Evolutionary conservation across 2,888 invertebrate species (phyloP).

Genomic region (Caenorhabditis becei): DNA sequence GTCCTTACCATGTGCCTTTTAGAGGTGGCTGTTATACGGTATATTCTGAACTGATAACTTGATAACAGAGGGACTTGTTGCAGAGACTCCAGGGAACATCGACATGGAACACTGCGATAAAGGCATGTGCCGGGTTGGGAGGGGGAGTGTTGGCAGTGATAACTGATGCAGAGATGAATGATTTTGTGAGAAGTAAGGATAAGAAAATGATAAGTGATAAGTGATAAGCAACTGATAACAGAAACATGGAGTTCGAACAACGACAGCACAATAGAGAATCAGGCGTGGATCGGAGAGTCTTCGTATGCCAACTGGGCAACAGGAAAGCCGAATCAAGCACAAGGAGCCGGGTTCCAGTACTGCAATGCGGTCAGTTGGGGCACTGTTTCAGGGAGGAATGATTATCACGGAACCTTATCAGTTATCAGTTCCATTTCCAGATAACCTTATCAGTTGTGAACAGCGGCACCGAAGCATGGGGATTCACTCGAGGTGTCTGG

Average conservation of each 20-base stretch:
- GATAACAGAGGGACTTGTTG: not conserved
- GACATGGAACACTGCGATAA: not conserved
- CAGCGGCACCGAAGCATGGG: slow-evolving; percentile 14
- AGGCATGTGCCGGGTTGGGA: slow-evolving; percentile 25
- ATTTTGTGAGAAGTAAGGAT: slow-evolving; percentile 38
- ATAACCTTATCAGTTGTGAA: slow-evolving; percentile 30
- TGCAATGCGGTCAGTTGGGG: slow-evolving; percentile 25
- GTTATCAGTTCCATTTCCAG: slow-evolving; percentile 1
- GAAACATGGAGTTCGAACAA: slow-evolving; percentile 36
- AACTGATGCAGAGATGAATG: slow-evolving; percentile 29
- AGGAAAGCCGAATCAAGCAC: slow-evolving; percentile 31
- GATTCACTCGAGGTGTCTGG: slow-evolving; percentile 37
- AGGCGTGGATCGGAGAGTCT: slow-evolving; percentile 39
- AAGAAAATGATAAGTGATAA: too few relatives aligned
- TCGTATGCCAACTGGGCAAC: slow-evolving; percentile 32
- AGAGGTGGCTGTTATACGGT: slow-evolving; percentile 38
- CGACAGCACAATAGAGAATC: slow-evolving; percentile 9
- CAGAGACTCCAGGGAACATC: slow-evolving; percentile 37
- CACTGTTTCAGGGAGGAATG: not conserved
- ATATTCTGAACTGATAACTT: not conserved
- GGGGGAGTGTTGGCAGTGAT: slow-evolving; percentile 25
- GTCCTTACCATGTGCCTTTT: slow-evolving; percentile 7
- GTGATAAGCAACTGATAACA: too few relatives aligned
- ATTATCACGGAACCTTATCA: not conserved
- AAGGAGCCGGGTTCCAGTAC: slow-evolving; percentile 22